Evolutionary conservation across 2,888 invertebrate species (phyloP), one percentile per base, ranked within the genome.

Genomic region (Galeruca laticollis): DNA sequence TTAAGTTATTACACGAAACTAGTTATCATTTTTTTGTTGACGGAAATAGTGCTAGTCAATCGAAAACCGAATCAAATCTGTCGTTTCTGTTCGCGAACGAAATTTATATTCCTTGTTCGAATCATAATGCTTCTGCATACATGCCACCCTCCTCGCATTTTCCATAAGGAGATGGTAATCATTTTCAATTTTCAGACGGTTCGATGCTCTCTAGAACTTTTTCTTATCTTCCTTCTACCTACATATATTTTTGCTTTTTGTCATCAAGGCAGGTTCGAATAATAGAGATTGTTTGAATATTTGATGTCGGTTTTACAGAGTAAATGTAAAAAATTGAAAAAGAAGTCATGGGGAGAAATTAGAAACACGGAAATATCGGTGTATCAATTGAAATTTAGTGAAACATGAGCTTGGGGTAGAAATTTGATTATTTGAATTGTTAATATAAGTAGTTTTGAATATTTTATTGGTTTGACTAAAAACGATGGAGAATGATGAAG

Each of bases 61-160:
- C 52, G 21, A 52, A 52, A 52, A 13, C 31, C 8, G 5, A 52
- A 9, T 52, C 13, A 26, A 52, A 26, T 52, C 21, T 52, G 26
- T 52, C 11, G 31, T 52, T 52, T 52, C n/a, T 52, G 21, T 52
- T 31, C 13, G 11, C n/a, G n/a, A 26, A 52, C 21, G n/a, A 52
- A 21, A 26, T 52, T 52, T 52, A 52, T 31, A n/a, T 52, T 26
- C 52, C 52, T 52, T 52, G 9, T 51, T 35, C 21, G 37, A 37
- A 52, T 62, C 62, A 62, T 62, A 62, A 62, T 52, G 37, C 52
- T 52, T 62, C 35, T 62, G 51, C 62, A 62, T 62, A 52, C 40
- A 54, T 52, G 21, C 37, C 62, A 54, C 33, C 54, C 54, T 52
- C 15, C 54, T 52, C 20, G 62, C 20, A 20, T 62, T 62, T 52